Percentiles rank a stretch among this genome's conserved stretches.
These are phyloP conservation scores for Trichogramma evanescens DNA, from an alignment of 2,888 invertebrate genomes.

Conservation along the genomic window DNA sequence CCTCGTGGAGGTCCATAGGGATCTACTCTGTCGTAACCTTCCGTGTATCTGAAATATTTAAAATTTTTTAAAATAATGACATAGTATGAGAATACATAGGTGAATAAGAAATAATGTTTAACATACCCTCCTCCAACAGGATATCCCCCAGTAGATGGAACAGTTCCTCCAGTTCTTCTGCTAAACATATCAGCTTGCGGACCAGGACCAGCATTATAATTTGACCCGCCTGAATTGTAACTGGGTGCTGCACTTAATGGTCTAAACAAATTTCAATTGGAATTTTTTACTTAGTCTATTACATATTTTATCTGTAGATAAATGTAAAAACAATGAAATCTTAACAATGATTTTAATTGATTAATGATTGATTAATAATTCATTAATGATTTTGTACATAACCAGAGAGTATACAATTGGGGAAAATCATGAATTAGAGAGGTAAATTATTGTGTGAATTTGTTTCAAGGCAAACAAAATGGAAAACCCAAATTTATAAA, in stretches of 20 bases:
- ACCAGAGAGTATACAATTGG: no score
- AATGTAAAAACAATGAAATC: no score
- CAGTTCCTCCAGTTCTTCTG: slow-evolving; percentile 43
- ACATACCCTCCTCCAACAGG: slow-evolving; percentile 45
- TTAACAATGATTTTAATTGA: no score
- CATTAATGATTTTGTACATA: no score
- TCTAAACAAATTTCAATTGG: slow-evolving; percentile 29
- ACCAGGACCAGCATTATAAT: slow-evolving; percentile 41
- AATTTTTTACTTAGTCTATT: slow-evolving; percentile 1
- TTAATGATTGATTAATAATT: no score
- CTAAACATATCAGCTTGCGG: slow-evolving; percentile 45
- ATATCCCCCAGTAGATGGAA: slow-evolving; percentile 42
- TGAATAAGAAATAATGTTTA: background rate
- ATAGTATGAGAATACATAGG: background rate
- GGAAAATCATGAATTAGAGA: no score
- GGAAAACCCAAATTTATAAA: no score
- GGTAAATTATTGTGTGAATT: no score
- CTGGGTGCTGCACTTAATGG: slow-evolving; percentile 43
- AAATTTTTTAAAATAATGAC: background rate
- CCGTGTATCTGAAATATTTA: slow-evolving; percentile 39
- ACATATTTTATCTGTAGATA: no score
- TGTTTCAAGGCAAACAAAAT: no score
- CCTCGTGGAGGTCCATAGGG: slow-evolving; percentile 45
- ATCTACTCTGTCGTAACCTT: slow-evolving; percentile 44
- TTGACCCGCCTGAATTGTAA: slow-evolving; percentile 39